Percentiles rank a stretch among this genome's conserved stretches.
Conservation (phyloP, 2,797 vertebrate species). For the Melanogrammus aeglefinus region DNA sequence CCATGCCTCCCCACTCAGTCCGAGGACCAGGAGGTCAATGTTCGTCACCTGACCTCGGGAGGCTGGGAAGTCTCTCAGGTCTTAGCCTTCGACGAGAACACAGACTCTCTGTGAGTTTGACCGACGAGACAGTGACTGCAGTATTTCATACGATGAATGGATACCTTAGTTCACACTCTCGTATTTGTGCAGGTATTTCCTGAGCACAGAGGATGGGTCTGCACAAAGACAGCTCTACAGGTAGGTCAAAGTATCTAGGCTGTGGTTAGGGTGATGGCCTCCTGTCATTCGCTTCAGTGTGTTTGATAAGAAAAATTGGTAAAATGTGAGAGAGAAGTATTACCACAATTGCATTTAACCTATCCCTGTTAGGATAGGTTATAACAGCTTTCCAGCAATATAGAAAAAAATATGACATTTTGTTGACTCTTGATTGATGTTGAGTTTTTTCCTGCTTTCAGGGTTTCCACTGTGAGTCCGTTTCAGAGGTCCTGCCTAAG, state of each 20-base stretch:
- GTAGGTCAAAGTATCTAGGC: constrained; percentile 31
- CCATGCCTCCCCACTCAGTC: constrained; percentile 33
- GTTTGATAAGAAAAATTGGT: neutral
- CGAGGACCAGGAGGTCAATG: constrained; percentile 49
- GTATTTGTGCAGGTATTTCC: constrained; percentile 61
- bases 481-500: constrained; percentile 64
- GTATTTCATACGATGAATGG: neutral
- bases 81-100: constrained; percentile 60
- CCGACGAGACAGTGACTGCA: neutral
- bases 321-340: neutral
- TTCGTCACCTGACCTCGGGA: constrained; percentile 72
- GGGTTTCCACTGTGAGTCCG: constrained; percentile 49
- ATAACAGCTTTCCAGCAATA: neutral
- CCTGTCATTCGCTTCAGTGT: neutral
- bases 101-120: constrained; percentile 56
- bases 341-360: neutral
- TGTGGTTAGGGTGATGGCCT: neutral
- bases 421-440: neutral
- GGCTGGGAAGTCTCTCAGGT: constrained; percentile 73
- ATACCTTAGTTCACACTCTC: neutral
- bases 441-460: constrained; percentile 23
- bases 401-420: neutral
- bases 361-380: neutral
- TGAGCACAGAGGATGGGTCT: constrained; percentile 66
- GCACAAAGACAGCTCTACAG: constrained; percentile 70